Conservation (phyloP, 2,797 vertebrate species). For the Setipinna tenuifilis region DNA sequence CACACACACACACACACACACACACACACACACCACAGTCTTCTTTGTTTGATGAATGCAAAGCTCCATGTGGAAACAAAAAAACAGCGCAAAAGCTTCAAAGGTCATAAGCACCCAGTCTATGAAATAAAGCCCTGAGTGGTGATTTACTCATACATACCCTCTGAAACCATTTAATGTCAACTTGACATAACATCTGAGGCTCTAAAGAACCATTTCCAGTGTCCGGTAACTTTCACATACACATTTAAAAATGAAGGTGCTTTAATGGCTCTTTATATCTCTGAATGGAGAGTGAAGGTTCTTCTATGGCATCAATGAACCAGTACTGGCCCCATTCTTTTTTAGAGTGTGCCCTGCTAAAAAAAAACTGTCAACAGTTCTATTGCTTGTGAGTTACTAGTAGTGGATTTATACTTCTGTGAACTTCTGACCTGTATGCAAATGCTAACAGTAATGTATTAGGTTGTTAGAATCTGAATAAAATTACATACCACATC, state of each 20-base stretch:
- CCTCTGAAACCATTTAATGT: neutral
- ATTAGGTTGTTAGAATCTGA: neutral
- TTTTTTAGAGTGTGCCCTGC: neutral
- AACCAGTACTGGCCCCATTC: too few species aligned
- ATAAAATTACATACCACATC: too few species aligned
- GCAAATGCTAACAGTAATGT: neutral
- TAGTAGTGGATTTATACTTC: too few species aligned
- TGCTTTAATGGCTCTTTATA: too few species aligned
- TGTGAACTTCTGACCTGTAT: neutral
- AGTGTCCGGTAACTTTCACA: too few species aligned
- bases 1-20: slow-evolving; percentile 25
- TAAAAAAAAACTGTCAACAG: neutral
- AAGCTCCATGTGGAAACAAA: neutral
- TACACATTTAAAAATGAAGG: too few species aligned
- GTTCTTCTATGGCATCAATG: too few species aligned
- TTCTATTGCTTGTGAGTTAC: too few species aligned
- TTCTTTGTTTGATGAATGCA: neutral
- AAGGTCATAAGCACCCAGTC: neutral
- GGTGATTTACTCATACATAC: neutral
- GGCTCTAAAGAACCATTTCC: too few species aligned
- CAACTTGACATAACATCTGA: neutral
- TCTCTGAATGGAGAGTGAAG: too few species aligned
- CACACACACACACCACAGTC: neutral
- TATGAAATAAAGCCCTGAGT: neutral
- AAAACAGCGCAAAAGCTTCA: neutral